A percentile compares a stretch with the other conserved stretches of the same genome.
Evolutionary conservation across 2,797 vertebrate species (phyloP).

Genomic region (Halcyon chelicuti): DNA sequence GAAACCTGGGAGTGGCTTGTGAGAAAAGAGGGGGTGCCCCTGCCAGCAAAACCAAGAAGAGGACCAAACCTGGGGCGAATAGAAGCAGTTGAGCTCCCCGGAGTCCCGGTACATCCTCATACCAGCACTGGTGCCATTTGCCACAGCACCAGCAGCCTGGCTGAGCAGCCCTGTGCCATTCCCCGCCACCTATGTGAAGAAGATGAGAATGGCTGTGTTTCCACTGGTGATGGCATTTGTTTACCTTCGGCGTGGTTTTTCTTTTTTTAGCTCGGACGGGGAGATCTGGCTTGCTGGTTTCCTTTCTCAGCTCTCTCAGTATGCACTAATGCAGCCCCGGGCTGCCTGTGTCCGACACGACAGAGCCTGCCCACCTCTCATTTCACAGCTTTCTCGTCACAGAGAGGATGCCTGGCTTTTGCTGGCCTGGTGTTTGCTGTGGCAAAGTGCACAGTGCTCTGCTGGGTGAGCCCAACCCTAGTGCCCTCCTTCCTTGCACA

Average conservation of each 20-base stretch:
- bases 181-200: background rate
- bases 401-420: background rate
- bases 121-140: accelerated
- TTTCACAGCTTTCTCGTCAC: background rate
- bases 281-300: background rate
- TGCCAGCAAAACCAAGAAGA: background rate
- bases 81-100: background rate
- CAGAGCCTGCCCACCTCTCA: accelerated
- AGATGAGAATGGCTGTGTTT: background rate
- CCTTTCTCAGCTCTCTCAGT: background rate
- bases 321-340: accelerated
- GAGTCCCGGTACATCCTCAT: accelerated
- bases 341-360: accelerated
- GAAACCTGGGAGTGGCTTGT: background rate
- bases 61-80: background rate
- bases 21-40: background rate
- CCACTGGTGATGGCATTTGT: background rate
- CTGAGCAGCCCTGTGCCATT: background rate
- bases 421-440: background rate
- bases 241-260: background rate
- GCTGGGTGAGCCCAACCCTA: background rate
- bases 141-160: accelerated
- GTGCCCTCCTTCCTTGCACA: background rate
- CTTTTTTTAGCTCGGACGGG: background rate
- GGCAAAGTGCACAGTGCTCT: background rate